Evolutionary conservation across 2,113 vertebrate genomes (phyloP), one percentile per base, ranked within the genome.

Genomic region (Hydropotes inermis): DNA sequence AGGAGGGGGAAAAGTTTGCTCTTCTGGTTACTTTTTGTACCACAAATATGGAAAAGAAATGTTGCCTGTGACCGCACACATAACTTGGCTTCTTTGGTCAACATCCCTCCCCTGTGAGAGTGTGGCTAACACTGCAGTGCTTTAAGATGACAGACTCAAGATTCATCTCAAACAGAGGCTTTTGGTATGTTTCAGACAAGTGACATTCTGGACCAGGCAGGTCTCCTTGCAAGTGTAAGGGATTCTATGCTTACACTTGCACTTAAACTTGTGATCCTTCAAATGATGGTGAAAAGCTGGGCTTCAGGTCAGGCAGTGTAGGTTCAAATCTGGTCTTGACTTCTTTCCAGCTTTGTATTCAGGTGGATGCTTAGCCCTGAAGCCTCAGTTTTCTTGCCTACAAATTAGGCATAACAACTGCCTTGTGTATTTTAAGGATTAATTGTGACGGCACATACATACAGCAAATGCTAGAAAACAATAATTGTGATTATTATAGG

Each of bases 21-120:
- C 52, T 91, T 95, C 87, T 94, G 94, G 90, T 96, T 95, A 86
- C 70, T 78, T 92, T 95, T 83, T 64, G 55, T 33, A 81, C 98
- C 97, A 91, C 97, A 97, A 96, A 83, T 93, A 89, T 39, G 97
- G 86, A 88, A 92, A 95, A 95, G 36, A 94, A 95, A 94, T 50
- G 47, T 92, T 92, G 88, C 47, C 64, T 60, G 47, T 87, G 76
- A 90, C 96, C 97, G 79, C 91, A 96, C 88, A 85, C 76, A 57
- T 27, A 95, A 95, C 54, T 87, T 83, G 87, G 88, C 50, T 70
- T 96, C 85, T 97, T 82, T n/a, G 45, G 97, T 97, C 96, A 94
- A 93, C 43, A 70, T 70, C 74, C 43, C 50, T 78, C 89, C 52
- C 85, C 58, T 85, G 45, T 39, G 61, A 92, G 82, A 90, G 54